These are phyloP conservation scores for Prosapia bicincta DNA, from an alignment of 2,888 invertebrate genomes.

Conservation along the genomic window DNA sequence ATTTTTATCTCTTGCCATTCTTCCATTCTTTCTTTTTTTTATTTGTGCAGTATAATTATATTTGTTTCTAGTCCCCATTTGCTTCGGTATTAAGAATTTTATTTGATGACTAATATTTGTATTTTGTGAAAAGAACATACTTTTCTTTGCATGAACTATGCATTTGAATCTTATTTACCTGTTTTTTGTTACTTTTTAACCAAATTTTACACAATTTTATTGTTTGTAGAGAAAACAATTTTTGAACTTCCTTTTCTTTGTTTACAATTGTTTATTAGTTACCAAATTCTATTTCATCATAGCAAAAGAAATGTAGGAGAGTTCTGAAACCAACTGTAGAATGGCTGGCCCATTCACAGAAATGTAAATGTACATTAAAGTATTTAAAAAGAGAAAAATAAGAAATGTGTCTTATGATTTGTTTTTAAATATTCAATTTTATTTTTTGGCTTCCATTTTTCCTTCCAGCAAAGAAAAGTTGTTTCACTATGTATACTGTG, in stretches of 20 bases:
- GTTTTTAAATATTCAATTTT: neutral
- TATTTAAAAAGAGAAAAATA: neutral
- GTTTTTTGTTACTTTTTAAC: slow-evolving; percentile 3
- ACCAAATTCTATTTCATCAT: slow-evolving; percentile 31
- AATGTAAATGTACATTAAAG: neutral
- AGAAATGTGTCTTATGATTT: neutral
- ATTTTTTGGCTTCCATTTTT: neutral
- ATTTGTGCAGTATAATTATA: slow-evolving; percentile 26
- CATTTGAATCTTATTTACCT: slow-evolving; percentile 14
- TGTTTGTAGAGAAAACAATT: neutral
- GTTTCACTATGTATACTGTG: neutral
- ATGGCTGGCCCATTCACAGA: slow-evolving; percentile 23
- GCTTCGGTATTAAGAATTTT: slow-evolving; percentile 20
- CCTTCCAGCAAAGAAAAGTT: neutral
- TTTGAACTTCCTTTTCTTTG: neutral
- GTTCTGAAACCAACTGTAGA: slow-evolving; percentile 7
- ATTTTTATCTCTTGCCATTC: slow-evolving; percentile 25
- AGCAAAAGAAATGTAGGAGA: slow-evolving; percentile 7
- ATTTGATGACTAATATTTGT: slow-evolving; percentile 24
- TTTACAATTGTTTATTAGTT: slow-evolving; percentile 26
- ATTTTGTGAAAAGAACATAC: slow-evolving; percentile 22
- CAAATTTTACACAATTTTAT: neutral
- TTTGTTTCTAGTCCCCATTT: slow-evolving; percentile 30
- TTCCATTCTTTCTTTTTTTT: slow-evolving; percentile 22
- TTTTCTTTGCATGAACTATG: slow-evolving; percentile 25